phyloP scores from a whole-genome alignment of 2,888 invertebrate species.

The Caenorhabditis sp. region DNA sequence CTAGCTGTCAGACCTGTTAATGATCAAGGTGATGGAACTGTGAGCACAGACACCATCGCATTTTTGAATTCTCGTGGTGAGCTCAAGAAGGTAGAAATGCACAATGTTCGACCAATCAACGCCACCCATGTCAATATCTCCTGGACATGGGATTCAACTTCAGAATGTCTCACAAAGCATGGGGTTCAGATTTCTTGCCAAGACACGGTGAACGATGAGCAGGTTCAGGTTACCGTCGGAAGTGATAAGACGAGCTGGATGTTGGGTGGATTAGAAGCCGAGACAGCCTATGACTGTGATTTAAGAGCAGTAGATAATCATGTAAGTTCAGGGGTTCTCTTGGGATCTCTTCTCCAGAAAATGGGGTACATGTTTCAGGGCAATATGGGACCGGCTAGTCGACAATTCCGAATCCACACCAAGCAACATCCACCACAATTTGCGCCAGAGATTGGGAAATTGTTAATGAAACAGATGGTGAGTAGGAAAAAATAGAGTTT shows the following conservation, averaged over 20 bases:
- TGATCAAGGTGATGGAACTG: slow-evolving; percentile 57
- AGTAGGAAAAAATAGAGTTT: neutral
- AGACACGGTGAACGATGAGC: slow-evolving; percentile 10
- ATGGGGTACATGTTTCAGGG: slow-evolving; percentile 14
- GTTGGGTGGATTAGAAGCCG: slow-evolving; percentile 48
- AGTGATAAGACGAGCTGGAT: slow-evolving; percentile 48
- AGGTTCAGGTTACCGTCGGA: slow-evolving; percentile 39
- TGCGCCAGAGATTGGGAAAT: slow-evolving; percentile 47
- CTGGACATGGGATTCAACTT: slow-evolving; percentile 59
- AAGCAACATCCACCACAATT: slow-evolving; percentile 54
- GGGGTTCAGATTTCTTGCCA: slow-evolving; percentile 30
- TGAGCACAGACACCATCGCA: slow-evolving; percentile 60
- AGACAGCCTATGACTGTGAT: slow-evolving; percentile 54
- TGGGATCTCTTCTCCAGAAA: too few species aligned
- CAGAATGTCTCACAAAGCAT: slow-evolving; percentile 36
- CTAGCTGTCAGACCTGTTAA: slow-evolving; percentile 64
- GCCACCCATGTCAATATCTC: slow-evolving; percentile 61
- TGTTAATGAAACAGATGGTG: slow-evolving; percentile 52
- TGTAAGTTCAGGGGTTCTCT: slow-evolving; percentile 24
- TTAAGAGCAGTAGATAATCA: slow-evolving; percentile 59
- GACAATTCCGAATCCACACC: slow-evolving; percentile 44
- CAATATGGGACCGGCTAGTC: slow-evolving; percentile 28
- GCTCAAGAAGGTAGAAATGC: slow-evolving; percentile 51
- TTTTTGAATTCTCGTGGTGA: slow-evolving; percentile 54
- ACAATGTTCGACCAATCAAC: slow-evolving; percentile 52